Evolutionary conservation across 1,140 invertebrate genomes (phyloP).

Genomic region (Saccostrea glomerata): DNA sequence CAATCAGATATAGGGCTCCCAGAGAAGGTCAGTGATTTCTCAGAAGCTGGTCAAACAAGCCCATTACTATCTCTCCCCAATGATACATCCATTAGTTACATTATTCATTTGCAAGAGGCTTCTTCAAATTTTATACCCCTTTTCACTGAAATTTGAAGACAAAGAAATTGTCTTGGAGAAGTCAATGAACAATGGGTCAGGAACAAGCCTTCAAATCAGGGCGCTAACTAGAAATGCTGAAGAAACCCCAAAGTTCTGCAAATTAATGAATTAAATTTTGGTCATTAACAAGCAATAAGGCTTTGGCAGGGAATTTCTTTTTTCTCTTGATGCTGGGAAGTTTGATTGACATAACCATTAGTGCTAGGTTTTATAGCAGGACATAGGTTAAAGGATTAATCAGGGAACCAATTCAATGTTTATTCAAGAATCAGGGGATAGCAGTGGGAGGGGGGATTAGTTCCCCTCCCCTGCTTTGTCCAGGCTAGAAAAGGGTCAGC

Average conservation of each 20-base stretch:
- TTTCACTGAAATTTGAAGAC: not conserved
- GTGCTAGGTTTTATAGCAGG: not conserved
- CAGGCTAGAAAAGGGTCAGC: not conserved
- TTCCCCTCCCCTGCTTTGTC: not conserved
- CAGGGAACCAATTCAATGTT: slow-evolving; percentile 20
- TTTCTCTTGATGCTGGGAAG: not conserved
- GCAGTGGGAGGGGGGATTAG: not conserved
- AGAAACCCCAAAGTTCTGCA: not conserved
- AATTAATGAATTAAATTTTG: slow-evolving; percentile 10
- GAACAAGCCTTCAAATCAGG: not conserved
- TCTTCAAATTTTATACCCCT: not conserved
- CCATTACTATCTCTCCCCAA: not conserved
- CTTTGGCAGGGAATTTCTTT: not conserved
- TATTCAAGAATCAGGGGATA: not conserved
- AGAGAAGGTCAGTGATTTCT: slow-evolving; percentile 21
- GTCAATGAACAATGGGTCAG: not conserved
- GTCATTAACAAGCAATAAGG: not conserved
- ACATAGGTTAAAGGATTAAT: slow-evolving; percentile 37
- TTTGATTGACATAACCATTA: slow-evolving; percentile 29
- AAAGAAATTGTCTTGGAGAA: not conserved
- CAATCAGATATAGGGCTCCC: not conserved
- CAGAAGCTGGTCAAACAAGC: not conserved
- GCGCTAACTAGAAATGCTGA: not conserved
- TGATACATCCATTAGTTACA: not conserved
- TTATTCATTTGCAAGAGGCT: not conserved